Base-by-base conservation (phyloP, 53 echinoderm and acorn worm genomes). In the Actinopyga echinites region DNA sequence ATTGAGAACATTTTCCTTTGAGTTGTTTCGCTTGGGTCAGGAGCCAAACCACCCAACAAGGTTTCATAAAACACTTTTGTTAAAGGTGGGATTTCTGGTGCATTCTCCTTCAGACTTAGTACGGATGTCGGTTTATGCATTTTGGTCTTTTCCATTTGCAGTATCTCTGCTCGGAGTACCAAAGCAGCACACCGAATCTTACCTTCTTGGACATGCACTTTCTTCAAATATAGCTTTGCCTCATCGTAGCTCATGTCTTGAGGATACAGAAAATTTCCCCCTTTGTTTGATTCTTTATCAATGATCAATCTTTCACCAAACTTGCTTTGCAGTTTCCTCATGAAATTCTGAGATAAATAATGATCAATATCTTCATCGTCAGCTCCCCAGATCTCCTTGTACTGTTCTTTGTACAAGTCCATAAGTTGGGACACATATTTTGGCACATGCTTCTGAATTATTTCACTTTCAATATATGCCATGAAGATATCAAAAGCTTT, bases 381-480 rank as follows among this genome's bases (percentile, higher is more conserved):
- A 57, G 58, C 32, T 45, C 86, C 78, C 65, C 79, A 61, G n/a
- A 15, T 55, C 22, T 2, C 69, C 43, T 56, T 87, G 57, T 81
- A 87, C 82, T 87, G 81, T 69, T 87, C 87, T 56, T 87, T 87
- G 73, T 87, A 87, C 82, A 82, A 56, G 30, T 87, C 56, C 31
- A 87, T 17, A 36, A 87, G 56, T 56, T 49, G 38, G 19, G 35
- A 33, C 2, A 40, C 87, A 87, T 87, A 82, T 69, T 87, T 87
- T 19, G 87, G 87, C 35, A 82, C 44, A 55, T 65, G 69, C 44
- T 87, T 87, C 5, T 40, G 43, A 57, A 87, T 67, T 15, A 87
- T 68, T 66, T 80, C 80, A 64, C 31, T 32, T 54, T 87, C 82
- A 82, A 87, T 57, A 29, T 82, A 68, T 45, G 28, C 20, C 73